Conservation (phyloP, 2,797 vertebrate genomes). For the Semaprochilodus insignis region DNA sequence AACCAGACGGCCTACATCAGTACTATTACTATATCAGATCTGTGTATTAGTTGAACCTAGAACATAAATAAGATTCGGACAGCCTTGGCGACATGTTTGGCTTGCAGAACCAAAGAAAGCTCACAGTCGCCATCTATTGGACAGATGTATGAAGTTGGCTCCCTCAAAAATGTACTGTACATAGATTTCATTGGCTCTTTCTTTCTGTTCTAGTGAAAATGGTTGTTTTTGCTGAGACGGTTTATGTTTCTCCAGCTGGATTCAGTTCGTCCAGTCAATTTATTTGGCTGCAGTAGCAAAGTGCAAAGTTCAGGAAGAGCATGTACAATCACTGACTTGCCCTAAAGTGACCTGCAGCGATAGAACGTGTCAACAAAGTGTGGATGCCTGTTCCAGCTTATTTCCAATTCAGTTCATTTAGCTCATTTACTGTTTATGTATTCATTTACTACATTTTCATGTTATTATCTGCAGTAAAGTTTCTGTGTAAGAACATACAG, state of each 20-base stretch:
- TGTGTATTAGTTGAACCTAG: neutral
- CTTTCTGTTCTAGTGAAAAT: neutral
- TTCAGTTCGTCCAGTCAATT: neutral
- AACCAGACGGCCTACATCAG: neutral
- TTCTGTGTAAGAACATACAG: no score
- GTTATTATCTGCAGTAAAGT: no score
- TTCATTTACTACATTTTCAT: no score
- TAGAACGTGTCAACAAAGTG: neutral
- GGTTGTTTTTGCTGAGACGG: neutral
- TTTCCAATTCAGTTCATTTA: neutral
- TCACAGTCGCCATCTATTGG: conserved; percentile 11
- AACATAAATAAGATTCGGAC: neutral
- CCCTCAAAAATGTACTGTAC: neutral
- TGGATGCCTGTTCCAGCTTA: no score
- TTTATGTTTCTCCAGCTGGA: neutral
- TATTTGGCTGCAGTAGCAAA: conserved; percentile 1
- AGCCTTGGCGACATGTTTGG: neutral
- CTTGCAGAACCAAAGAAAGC: neutral
- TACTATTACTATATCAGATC: no score
- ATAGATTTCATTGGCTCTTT: neutral
- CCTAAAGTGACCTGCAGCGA: conserved; percentile 9
- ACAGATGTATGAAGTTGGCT: neutral
- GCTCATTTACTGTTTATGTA: no score
- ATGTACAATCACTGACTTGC: conserved; percentile 15
- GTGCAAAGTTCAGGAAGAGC: conserved; percentile 4